A percentile compares a stretch with the other conserved stretches of the same genome.
phyloP scores from a whole-genome alignment of 2,113 vertebrate genomes.

The Carettochelys insculpta region DNA sequence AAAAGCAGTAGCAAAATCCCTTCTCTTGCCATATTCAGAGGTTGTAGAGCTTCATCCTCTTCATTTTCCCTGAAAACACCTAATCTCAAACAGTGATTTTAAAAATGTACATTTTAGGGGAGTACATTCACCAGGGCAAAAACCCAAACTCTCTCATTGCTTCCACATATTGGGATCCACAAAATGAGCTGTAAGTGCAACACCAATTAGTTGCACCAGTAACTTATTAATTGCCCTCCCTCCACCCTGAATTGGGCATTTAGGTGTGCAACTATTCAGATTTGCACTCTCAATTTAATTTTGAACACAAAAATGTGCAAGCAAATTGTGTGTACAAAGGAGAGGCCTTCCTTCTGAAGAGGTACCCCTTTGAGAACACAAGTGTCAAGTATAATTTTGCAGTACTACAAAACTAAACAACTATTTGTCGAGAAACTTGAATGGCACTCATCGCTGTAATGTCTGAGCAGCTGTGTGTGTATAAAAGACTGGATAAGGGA shows the following conservation, averaged over 20 bases:
- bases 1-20: background rate
- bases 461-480: background rate
- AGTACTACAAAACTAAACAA: background rate
- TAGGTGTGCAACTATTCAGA: background rate
- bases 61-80: background rate
- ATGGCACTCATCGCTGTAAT: background rate
- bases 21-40: background rate
- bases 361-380: rapidly evolving
- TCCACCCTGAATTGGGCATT: background rate
- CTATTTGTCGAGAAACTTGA: background rate
- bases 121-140: background rate
- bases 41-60: background rate
- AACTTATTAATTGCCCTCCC: background rate
- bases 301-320: background rate
- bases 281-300: background rate
- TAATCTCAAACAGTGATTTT: background rate
- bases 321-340: background rate
- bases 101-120: background rate
- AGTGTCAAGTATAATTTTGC: background rate
- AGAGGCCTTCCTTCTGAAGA: background rate
- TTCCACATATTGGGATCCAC: background rate
- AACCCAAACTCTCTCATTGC: background rate
- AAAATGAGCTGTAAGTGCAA: background rate
- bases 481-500: background rate
- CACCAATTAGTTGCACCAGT: background rate